These are phyloP conservation scores for Miichthys miiuy DNA, from an alignment of 2,797 vertebrate genomes.

Conservation along the genomic window DNA sequence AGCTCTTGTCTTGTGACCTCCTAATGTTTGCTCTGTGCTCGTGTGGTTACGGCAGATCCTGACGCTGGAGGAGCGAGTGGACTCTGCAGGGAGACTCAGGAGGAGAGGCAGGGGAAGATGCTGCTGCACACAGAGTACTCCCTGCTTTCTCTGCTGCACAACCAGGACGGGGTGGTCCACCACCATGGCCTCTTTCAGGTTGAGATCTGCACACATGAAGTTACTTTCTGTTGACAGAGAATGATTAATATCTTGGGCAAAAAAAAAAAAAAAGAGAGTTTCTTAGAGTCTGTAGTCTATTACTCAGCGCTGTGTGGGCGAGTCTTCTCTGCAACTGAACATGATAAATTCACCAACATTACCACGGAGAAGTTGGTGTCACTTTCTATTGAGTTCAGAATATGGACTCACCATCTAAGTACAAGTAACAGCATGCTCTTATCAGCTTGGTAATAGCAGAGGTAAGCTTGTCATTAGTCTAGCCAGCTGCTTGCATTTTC, in stretches of 20 bases:
- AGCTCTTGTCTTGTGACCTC: conserved; percentile 46
- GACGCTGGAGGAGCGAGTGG: conserved; percentile 94
- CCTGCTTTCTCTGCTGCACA: conserved; percentile 96
- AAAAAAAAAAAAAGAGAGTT: background rate
- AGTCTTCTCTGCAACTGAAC: conserved; percentile 21
- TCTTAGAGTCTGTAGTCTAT: conserved; percentile 3
- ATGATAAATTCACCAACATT: conserved; percentile 20
- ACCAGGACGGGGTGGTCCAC: conserved; percentile 98
- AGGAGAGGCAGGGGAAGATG: conserved; percentile 99
- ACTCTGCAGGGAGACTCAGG: conserved; percentile 94
- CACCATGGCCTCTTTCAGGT: conserved; percentile 99
- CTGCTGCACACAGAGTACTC: conserved; percentile 98
- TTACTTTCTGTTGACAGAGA: background rate
- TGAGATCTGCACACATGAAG: background rate
- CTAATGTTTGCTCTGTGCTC: conserved; percentile 39
- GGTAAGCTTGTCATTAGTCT: conserved; percentile 34
- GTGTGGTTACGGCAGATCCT: conserved; percentile 88
- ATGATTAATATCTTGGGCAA: background rate
- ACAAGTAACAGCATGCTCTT: conserved; percentile 18
- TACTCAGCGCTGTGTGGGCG: conserved; percentile 21
- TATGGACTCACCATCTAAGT: conserved; percentile 15
- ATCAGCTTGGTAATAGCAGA: conserved; percentile 33
- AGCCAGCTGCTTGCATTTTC: conserved; percentile 50
- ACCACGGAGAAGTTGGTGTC: conserved; percentile 29
- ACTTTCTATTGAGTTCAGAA: conserved; percentile 33